phyloP scores from a whole-genome alignment of 2,797 vertebrate species.

The Myoxocephalus aenaeus region DNA sequence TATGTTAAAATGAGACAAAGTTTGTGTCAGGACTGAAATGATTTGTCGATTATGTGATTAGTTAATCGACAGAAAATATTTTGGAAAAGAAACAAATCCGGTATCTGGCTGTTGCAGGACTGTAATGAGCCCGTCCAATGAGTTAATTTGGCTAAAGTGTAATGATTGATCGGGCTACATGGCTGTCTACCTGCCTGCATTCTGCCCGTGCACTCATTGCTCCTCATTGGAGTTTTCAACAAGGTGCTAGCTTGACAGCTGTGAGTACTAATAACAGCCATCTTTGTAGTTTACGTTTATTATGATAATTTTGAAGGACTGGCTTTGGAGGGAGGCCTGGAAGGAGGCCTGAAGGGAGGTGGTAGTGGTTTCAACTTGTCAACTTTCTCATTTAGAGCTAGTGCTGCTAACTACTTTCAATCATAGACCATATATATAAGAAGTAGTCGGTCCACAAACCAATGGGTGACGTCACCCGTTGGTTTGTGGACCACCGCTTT shows the following conservation, averaged over 20 bases:
- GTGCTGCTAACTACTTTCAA: not conserved
- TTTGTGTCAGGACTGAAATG: not conserved
- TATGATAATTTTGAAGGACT: not conserved
- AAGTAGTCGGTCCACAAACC: no score
- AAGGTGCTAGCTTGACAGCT: not conserved
- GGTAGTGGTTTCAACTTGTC: not conserved
- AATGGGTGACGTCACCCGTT: no score
- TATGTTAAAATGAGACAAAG: not conserved
- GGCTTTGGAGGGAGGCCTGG: not conserved
- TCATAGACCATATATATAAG: no score
- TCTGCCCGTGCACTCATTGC: not conserved
- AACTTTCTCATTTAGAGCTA: not conserved
- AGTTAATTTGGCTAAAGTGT: no score
- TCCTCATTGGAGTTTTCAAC: not conserved
- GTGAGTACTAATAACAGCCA: not conserved
- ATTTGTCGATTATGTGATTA: not conserved
- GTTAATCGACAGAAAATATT: no score
- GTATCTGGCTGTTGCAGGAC: not conserved
- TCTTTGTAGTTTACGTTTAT: no score
- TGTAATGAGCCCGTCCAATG: not conserved
- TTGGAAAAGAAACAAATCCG: no score
- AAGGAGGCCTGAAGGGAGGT: not conserved
- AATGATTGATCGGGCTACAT: not conserved
- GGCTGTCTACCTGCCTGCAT: not conserved
- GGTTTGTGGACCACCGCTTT: not conserved